phyloP scores from a whole-genome alignment of 1,140 invertebrate species.

The Drosophila kikkawai region DNA sequence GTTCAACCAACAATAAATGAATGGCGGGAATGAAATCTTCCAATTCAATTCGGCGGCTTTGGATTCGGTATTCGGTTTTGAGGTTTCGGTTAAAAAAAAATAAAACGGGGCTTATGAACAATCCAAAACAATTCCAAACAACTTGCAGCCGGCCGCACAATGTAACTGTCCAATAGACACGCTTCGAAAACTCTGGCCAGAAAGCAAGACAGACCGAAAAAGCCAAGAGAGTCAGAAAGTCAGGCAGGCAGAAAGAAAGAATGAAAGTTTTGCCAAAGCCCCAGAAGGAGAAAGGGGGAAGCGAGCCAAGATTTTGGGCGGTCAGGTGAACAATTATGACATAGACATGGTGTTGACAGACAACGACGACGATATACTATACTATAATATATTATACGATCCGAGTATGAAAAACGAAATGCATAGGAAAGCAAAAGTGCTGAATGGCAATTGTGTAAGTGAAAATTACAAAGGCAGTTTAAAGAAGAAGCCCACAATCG shows the following conservation, averaged over 20 bases:
- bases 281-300: slow-evolving; percentile 51
- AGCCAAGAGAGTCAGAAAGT: slow-evolving; percentile 23
- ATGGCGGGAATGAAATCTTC: slow-evolving; percentile 31
- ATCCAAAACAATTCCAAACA: slow-evolving; percentile 19
- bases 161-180: slow-evolving; percentile 59
- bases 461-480: slow-evolving; percentile 62
- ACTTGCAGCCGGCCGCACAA: slow-evolving; percentile 23
- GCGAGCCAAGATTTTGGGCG: slow-evolving; percentile 14
- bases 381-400: not conserved
- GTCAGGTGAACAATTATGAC: slow-evolving; percentile 66
- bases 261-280: slow-evolving; percentile 60
- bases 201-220: slow-evolving; percentile 28
- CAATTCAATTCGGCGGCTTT: slow-evolving; percentile 15
- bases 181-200: slow-evolving; percentile 46
- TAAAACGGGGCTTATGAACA: slow-evolving; percentile 16
- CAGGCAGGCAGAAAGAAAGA: slow-evolving; percentile 43
- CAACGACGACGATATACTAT: not conserved
- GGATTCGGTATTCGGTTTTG: slow-evolving; percentile 6
- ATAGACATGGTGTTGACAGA: slow-evolving; percentile 50
- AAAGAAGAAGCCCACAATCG: slow-evolving; percentile 35
- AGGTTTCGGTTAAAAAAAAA: not conserved
- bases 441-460: slow-evolving; percentile 65
- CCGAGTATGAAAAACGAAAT: slow-evolving; percentile 62
- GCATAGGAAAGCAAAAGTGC: slow-evolving; percentile 73
- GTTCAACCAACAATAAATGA: slow-evolving; percentile 8